Conservation (phyloP, 2,113 vertebrate genomes). For the Tychaedon coryphoeus region DNA sequence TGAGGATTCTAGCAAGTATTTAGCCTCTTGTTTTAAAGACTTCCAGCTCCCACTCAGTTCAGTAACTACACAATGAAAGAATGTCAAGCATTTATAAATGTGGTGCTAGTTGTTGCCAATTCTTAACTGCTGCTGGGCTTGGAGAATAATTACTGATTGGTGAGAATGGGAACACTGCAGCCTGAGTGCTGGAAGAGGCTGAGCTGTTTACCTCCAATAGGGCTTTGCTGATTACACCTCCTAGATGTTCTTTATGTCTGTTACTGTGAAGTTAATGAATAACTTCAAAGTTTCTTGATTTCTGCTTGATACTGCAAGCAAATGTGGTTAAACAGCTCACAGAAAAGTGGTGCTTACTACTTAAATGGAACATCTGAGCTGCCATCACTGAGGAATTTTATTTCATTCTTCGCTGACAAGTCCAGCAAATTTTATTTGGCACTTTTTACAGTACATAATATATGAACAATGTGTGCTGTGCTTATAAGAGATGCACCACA, state of each 20-base stretch:
- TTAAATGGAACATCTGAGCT: not conserved
- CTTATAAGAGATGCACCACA: not conserved
- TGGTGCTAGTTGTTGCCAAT: not conserved
- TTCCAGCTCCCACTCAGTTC: not conserved
- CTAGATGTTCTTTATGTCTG: not conserved
- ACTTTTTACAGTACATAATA: not conserved
- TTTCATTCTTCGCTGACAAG: not conserved
- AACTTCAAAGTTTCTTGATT: not conserved
- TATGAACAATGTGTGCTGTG: not conserved
- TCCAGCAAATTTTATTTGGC: constrained; percentile 20
- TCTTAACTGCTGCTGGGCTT: not conserved
- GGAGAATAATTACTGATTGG: not conserved
- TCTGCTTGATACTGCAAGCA: not conserved
- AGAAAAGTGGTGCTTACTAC: not conserved
- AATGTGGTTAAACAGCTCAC: not conserved
- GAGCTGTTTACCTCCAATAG: not conserved
- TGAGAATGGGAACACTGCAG: not conserved
- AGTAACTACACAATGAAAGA: not conserved
- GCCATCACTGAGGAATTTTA: not conserved
- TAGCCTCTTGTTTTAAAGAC: not conserved
- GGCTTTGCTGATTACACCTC: not conserved
- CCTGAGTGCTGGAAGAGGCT: not conserved
- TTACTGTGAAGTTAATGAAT: not conserved
- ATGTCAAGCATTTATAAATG: not conserved
- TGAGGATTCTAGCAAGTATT: not conserved